Conservation (phyloP, 30 jellyfish, hydroid and myxozoan species). For the Hydra vulgaris region DNA sequence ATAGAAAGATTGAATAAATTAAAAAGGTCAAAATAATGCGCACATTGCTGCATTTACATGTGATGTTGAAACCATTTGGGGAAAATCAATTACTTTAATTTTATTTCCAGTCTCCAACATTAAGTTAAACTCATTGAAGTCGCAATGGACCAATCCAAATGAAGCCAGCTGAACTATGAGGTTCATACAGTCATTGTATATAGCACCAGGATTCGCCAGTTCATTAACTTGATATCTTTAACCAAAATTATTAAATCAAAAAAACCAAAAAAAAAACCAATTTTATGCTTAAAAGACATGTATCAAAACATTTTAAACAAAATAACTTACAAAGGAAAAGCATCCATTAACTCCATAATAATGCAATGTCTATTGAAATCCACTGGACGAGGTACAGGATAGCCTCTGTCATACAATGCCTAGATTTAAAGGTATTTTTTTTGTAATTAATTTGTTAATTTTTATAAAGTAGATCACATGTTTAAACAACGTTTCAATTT, state of each 20-base stretch:
- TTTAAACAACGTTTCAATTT: too few relatives aligned
- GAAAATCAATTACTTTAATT: conserved; percentile 83
- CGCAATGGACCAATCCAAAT: conserved; percentile 92
- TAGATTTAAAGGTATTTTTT: conserved; percentile 9
- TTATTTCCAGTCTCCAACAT: conserved; percentile 53
- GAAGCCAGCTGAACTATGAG: conserved; percentile 56
- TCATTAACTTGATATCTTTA: conserved; percentile 72
- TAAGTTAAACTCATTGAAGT: conserved; percentile 84
- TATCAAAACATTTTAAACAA: too few relatives aligned
- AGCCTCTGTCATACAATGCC: conserved; percentile 78
- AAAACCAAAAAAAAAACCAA: background rate
- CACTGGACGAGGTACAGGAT: conserved; percentile 94
- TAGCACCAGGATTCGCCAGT: conserved; percentile 55
- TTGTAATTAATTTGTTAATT: too few relatives aligned
- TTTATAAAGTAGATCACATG: too few relatives aligned
- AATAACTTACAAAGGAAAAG: conserved; percentile 72
- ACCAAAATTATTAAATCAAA: background rate
- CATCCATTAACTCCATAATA: conserved; percentile 86
- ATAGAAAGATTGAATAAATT: too few relatives aligned
- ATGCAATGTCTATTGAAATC: conserved; percentile 97
- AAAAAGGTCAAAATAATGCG: conserved; percentile 20
- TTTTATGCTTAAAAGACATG: too few relatives aligned
- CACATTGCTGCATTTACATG: conserved; percentile 89
- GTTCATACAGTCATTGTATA: conserved; percentile 74
- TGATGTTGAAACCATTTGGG: conserved; percentile 94